Conservation (phyloP, 2,797 vertebrate species). For the Thunnus albacares region DNA sequence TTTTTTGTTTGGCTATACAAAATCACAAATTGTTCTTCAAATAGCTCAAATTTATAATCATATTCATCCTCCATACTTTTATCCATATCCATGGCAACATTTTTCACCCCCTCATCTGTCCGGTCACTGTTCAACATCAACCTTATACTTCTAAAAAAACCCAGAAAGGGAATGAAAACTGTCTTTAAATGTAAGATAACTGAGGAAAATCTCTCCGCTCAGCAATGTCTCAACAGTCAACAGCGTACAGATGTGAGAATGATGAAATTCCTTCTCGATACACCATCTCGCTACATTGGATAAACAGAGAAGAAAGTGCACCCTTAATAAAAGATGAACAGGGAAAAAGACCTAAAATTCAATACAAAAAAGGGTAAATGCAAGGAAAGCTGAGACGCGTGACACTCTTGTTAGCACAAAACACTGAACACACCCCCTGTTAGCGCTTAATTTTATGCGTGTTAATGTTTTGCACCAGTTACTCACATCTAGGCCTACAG, state of each 20-base stretch:
- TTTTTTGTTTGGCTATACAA: neutral
- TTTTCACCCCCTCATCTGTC: conserved; percentile 5
- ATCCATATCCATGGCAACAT: neutral
- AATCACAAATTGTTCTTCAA: neutral
- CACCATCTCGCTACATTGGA: neutral
- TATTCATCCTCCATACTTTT: neutral
- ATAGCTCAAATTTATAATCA: neutral
- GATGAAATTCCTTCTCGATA: neutral
- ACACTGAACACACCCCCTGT: conserved; percentile 30
- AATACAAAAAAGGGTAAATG: neutral
- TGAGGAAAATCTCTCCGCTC: neutral
- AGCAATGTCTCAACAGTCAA: neutral
- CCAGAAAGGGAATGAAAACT: conserved; percentile 8
- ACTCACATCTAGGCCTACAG: conserved; percentile 11
- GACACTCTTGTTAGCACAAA: conserved; percentile 37
- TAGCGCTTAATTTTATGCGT: conserved; percentile 30
- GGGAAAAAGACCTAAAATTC: neutral
- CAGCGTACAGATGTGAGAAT: neutral
- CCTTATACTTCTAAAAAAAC: neutral
- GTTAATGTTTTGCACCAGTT: conserved; percentile 35
- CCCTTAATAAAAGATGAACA: neutral
- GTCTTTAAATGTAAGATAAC: conserved; percentile 13
- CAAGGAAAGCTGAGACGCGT: neutral
- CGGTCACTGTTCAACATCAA: neutral
- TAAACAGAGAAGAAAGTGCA: neutral